phyloP scores from a whole-genome alignment of 2,888 invertebrate species.

The Folsomia candida region DNA sequence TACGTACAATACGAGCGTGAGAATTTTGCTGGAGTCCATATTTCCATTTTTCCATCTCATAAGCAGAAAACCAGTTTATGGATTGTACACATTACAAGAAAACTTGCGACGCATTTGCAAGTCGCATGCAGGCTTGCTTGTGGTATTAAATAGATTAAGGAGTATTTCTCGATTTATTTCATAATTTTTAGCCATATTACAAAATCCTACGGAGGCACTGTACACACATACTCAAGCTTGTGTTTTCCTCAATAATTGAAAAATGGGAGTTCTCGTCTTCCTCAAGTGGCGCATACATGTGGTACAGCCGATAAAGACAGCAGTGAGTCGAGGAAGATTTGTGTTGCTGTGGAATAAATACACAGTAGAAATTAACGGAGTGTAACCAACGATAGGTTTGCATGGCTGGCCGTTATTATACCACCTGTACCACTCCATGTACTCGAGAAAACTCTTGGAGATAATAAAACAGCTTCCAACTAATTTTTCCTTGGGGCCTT shows the following conservation, averaged over 20 bases:
- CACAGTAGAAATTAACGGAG: constrained; percentile 15
- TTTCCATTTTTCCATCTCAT: neutral
- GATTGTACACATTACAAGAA: neutral
- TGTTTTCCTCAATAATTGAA: neutral
- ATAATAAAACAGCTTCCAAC: neutral
- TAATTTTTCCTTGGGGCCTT: neutral
- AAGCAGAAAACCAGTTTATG: neutral
- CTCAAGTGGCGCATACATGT: neutral
- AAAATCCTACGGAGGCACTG: neutral
- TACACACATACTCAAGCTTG: too few relatives aligned
- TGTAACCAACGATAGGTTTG: constrained; percentile 32
- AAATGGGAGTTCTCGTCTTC: neutral
- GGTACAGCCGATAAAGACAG: neutral
- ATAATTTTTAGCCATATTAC: neutral
- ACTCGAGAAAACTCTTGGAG: neutral
- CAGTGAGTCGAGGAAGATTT: too few relatives aligned
- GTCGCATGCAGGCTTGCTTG: too few relatives aligned
- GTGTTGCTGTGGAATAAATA: too few relatives aligned
- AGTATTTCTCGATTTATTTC: neutral
- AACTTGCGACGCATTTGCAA: too few relatives aligned
- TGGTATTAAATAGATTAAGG: neutral
- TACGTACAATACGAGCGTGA: neutral
- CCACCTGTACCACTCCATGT: constrained; percentile 12
- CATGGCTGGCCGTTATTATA: constrained; percentile 30
- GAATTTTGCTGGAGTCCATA: neutral